Evolutionary conservation across 1,140 invertebrate genomes (phyloP), one percentile per base, ranked within the genome.

Genomic region (Pantala flavescens): DNA sequence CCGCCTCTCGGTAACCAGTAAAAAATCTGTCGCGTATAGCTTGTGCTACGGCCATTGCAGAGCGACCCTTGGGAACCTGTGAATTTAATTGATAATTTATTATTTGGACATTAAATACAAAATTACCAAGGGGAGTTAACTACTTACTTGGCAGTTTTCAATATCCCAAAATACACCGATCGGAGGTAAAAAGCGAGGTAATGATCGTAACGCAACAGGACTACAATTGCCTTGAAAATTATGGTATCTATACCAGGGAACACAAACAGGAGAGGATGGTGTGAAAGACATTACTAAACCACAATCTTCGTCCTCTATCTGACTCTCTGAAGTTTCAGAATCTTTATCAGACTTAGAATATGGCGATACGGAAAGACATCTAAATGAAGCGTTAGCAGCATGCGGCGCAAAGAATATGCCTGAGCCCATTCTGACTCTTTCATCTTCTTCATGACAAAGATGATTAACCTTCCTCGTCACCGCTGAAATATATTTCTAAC

Each of bases 121-220:
- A 63, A 43, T 24, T 71, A 71, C 70, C 55, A 42, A 11, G 23
- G 71, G 9, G 9, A 36, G 3, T 36, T 9, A 36, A 36, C 23
- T 63, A 77, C 76, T 76, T 78, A 83, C 90, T 81, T 89, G 87
- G 82, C 92, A 93, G 81, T 95, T 96, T 86, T 96, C 93, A 80
- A 96, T 96, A 81, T 96, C 94, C 94, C 94, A 96, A 83, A 95
- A 96, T 71, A 96, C 92, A 73, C 93, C 94, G 80, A 96, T 90
- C 0, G 93, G 91, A 72, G 88, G 87, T 71, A 89, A 75, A 28
- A 72, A 72, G 2, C 49, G 49, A 7, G 49, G 49, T 19, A 63
- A 21, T 7, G 49, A 63, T 21, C 49, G 49, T 12, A 63, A 21
- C 5, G 49, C 49, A 16, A 63, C 49, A 63, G 49, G 49, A 63